Evolutionary conservation across 2,113 vertebrate species (phyloP).

Genomic region (Saccopteryx leptura): DNA sequence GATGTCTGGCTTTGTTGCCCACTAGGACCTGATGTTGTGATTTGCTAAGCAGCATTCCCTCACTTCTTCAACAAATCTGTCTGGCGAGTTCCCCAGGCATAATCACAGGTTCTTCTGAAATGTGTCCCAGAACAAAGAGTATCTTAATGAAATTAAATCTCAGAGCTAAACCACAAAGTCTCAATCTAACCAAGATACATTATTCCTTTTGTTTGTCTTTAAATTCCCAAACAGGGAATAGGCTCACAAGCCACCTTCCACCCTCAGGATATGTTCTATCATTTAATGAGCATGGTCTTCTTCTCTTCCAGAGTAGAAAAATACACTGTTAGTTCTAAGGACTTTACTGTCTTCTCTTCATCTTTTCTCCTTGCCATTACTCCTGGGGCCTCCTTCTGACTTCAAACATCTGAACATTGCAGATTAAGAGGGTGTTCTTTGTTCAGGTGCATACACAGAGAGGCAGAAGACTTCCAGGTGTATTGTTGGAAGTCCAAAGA

Average conservation of each 20-base stretch:
- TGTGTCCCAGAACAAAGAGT: not conserved
- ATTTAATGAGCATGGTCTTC: not conserved
- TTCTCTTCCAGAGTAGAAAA: not conserved
- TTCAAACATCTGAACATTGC: not conserved
- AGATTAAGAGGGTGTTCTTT: not conserved
- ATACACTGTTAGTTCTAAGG: not conserved
- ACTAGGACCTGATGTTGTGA: fast-evolving
- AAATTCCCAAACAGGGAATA: not conserved
- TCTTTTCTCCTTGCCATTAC: not conserved
- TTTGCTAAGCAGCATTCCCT: not conserved
- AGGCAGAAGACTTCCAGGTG: not conserved
- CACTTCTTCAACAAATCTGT: not conserved
- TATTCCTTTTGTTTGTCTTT: not conserved
- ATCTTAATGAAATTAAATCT: not conserved
- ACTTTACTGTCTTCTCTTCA: not conserved
- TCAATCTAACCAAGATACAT: not conserved
- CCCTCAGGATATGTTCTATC: not conserved
- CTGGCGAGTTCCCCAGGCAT: not conserved
- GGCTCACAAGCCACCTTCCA: not conserved
- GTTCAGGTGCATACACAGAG: not conserved
- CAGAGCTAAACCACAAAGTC: not conserved
- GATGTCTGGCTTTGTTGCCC: not conserved
- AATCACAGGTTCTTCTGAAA: not conserved
- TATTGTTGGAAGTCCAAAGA: not conserved
- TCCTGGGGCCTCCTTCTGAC: not conserved